Base-by-base conservation (phyloP, 92 coral and sea anemone species). In the Scolanthus callimorphus region DNA sequence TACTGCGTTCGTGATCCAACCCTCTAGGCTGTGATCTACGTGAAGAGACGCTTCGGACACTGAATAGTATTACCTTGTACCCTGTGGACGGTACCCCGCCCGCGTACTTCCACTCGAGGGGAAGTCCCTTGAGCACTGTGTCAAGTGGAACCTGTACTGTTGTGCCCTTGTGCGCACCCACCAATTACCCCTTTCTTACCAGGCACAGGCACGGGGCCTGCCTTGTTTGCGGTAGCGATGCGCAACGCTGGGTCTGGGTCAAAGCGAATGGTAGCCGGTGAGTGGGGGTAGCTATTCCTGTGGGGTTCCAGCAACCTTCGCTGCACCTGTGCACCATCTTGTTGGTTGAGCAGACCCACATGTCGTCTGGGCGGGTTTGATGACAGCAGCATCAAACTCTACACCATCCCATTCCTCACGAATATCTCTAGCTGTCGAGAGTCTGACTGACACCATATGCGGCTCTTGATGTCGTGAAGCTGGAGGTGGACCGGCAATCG, bases 1-100 rank as follows among this genome's bases (percentile, higher is more conserved):
- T 0, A 72, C 79, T 0, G 79, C 79, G 19, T 72, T 72, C 34
- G 45, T 25, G 25, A 72, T 56, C 79, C 79, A 72, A 2, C 79
- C 57, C 41, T 48, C 11, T 20, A 72, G 63, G 27, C 57, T 38
- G 44, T 72, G 79, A 56, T 61, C 66, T 3, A 62, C 63, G 55
- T 51, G n/a, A 43, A 72, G 15, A 72, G 47, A 3, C 54, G 66
- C 27, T 60, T 6, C 10, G 69, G 78, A 13, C 38, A 11, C 20
- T 13, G 62, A 1, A 52, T n/a, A 3, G 78, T 71, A 9, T 46
- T 46, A 21, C 52, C 52, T 21, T 46, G 52, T 19, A 46, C 52
- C 23, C 52, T 9, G 11, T 63, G 70, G 44, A 63, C 45, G 12
- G 71, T 64, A 2, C 71, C 60, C 71, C 71, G 25, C 62, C 71